Base-by-base conservation (phyloP, 2,888 invertebrate genomes). In the Torymus tubicola region DNA sequence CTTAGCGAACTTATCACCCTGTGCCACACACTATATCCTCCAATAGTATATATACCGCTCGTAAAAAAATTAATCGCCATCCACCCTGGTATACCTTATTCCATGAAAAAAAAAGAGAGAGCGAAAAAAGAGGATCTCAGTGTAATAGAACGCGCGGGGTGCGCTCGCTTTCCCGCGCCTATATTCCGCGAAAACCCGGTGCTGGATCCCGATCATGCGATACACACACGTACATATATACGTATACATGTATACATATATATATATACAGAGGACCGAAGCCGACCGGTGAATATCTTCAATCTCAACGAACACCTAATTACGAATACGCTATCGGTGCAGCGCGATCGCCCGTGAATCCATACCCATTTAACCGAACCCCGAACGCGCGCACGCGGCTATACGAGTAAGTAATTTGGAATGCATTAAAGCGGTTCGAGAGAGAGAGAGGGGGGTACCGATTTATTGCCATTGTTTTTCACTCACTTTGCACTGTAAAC, bases 281-380 rank as follows among this genome's bases (percentile, higher is more conserved):
- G 50, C 71, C 72, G 72, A 10, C 61, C 24, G n/a, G 71, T 58
- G 72, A 78, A 67, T 79, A 79, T 76, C 78, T 76, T 76, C 74
- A 71, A 82, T 82, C 81, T 82, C 73, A 12, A 5, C 79, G 79
- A 79, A 82, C 79, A 82, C 76, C 81, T 79, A 82, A 82, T 82
- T 82, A 76, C 76, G 76, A 72, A 76, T 79, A 53, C 72, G 74
- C 78, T 81, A 81, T 81, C 81, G 75, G 52, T 78, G 81, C 78
- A 70, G 74, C 57, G 71, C 81, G 73, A 78, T 78, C 81, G 31
- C 70, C 78, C 78, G 71, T 78, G 78, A 81, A 81, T 81, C 81
- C 70, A 78, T 76, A 76, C 76, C 58, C 68, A 14, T 77, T 75
- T 80, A 80, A 64, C 31, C 64, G 55, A 24, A 24, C 24, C 2